A percentile compares a stretch with the other conserved stretches of the same genome.
Conservation (phyloP, 2,888 invertebrate genomes). For the Drosophila affinis region DNA sequence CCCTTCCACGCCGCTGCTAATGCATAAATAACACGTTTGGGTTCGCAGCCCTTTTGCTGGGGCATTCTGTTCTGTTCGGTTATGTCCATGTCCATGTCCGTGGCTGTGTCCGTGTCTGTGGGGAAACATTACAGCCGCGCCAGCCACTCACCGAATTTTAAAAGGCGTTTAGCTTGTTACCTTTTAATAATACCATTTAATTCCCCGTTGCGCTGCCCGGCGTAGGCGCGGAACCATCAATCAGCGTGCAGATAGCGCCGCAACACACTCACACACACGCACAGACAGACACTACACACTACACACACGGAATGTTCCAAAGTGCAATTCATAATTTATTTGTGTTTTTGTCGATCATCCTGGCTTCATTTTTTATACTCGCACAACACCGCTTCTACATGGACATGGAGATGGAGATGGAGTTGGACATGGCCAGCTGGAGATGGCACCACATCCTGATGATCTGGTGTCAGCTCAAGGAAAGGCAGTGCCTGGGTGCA, state of each 20-base stretch:
- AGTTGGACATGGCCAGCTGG: constrained; percentile 41
- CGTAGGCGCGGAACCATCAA: constrained; percentile 77
- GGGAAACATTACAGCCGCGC: constrained; percentile 26
- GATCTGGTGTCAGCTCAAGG: neutral
- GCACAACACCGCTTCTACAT: constrained; percentile 1
- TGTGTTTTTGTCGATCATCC: constrained; percentile 62
- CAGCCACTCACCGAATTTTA: constrained; percentile 64
- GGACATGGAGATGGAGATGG: constrained; percentile 10
- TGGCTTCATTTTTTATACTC: constrained; percentile 65
- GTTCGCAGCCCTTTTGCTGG: constrained; percentile 40
- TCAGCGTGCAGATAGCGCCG: constrained; percentile 65
- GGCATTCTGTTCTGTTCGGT: neutral
- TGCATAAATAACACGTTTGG: constrained; percentile 74
- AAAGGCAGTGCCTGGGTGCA: neutral
- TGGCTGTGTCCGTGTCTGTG: neutral
- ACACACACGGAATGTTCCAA: constrained; percentile 18
- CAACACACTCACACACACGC: neutral
- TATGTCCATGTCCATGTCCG: neutral
- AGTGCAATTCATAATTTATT: constrained; percentile 75
- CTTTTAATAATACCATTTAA: constrained; percentile 78
- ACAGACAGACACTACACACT: too few relatives aligned
- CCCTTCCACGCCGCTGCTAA: constrained; percentile 55
- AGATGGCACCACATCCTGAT: constrained; percentile 43
- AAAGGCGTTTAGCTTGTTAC: constrained; percentile 80
- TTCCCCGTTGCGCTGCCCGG: constrained; percentile 58